These are phyloP conservation scores for Nestor notabilis DNA, from an alignment of 2,113 vertebrate genomes.

Conservation along the genomic window DNA sequence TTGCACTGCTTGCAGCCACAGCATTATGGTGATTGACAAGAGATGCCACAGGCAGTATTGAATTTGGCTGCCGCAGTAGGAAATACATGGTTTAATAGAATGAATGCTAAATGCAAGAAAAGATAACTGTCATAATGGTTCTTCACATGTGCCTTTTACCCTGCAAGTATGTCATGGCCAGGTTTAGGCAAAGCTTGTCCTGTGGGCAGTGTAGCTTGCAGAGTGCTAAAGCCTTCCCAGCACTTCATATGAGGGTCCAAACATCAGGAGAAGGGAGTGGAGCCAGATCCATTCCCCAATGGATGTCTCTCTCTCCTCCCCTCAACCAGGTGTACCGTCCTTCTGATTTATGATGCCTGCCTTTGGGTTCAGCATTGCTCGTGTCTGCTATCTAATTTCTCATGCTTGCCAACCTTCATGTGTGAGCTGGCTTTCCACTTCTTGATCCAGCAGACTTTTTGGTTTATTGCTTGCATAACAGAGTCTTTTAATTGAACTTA, in stretches of 20 bases:
- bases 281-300: background rate
- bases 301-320: background rate
- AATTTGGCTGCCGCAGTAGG: background rate
- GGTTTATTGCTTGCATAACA: conserved; percentile 24
- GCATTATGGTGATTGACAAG: background rate
- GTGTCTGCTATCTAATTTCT: background rate
- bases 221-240: background rate
- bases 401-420: conserved; percentile 28
- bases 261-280: background rate
- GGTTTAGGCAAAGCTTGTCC: background rate
- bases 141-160: background rate
- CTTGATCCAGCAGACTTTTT: background rate
- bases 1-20: conserved; percentile 4
- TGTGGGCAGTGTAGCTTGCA: background rate
- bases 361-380: background rate
- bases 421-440: conserved; percentile 10
- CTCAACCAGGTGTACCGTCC: rapidly evolving
- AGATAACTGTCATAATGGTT: background rate
- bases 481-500: conserved; percentile 54
- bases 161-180: rapidly evolving
- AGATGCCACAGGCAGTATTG: background rate
- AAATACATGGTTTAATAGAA: background rate
- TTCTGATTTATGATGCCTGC: background rate
- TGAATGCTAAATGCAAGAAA: background rate
- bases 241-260: background rate